Evolutionary conservation across 1,140 invertebrate species (phyloP), one percentile per base, ranked within the genome.

Genomic region (Tetranychus cinnabarinus): DNA sequence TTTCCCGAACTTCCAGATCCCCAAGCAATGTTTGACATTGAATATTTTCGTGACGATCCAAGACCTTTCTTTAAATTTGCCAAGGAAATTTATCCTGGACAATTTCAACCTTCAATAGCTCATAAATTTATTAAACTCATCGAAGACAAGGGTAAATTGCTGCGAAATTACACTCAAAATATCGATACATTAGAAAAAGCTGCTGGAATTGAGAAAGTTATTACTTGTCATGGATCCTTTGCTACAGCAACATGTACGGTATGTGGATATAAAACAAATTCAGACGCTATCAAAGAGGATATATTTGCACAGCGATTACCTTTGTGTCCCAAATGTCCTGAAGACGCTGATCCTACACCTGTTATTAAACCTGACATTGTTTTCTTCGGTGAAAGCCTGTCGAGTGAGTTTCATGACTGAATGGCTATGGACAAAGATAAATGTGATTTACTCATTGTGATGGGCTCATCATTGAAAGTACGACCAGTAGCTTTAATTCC

Each of bases 191-290:
- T 97, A 57, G 91, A 96, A 72, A 75, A 86, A 67, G 74, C 86
- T 4, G 85, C 90, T 59, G 88, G 86, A 23, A 73, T 97, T 60
- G 83, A 88, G 0, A 88, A 86, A 73, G 70, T 95, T 56, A 83
- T 96, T 2, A 90, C 96, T 72, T 90, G 90, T 37, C 90, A 96
- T 73, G 91, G 91, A 5, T 88, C 88, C 23, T 95, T 95, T 71
- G 78, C 86, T 69, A 85, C 82, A 1, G 87, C 88, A 6, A 85
- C 86, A 0, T 95, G 89, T 72, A 85, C 84, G 64, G 76, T 77
- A 55, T 93, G 90, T 74, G 78, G 81, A 65, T 77, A 81, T 66
- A 82, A 83, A 74, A 83, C 86, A 8, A 78, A 78, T 68, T 80
- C 82, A 1, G 81, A 88, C 62, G 81, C 77, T 37, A 84, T 93